Evolutionary conservation across 1,140 invertebrate genomes (phyloP), one percentile per base, ranked within the genome.

Genomic region (Bombus terrestris): DNA sequence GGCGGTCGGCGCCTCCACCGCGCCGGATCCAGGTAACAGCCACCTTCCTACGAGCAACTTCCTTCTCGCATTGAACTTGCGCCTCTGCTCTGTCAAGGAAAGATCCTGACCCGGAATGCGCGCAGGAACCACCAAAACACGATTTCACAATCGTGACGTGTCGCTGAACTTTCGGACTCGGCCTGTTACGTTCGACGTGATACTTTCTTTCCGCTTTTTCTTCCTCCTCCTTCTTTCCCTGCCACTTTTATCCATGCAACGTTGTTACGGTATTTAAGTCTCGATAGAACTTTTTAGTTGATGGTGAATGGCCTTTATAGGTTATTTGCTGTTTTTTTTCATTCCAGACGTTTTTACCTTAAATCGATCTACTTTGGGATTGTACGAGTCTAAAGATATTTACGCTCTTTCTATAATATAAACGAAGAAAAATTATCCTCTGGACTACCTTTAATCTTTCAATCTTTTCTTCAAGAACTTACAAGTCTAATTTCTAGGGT

Each of bases 31-130:
- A 81, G 43, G 66, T 53, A 69, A 83, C 62, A 32, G 53, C 76
- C 64, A 47, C 72, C 81, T 81, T 85, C 76, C 86, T 37, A 62
- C 78, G 59, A 47, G 64, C 66, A 1, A 80, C 73, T 91, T 85
- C 87, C 81, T 82, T 41, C 85, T 92, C 85, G 86, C 91, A 92
- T 92, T 92, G 92, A 92, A 92, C 92, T 91, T 92, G 91, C 69
- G 91, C 74, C 69, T 66, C 71, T 18, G 74, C 83, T 77, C 47
- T 53, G 47, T 53, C 86, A 66, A 69, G 82, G 78, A 62, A n/a
- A 62, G 28, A 90, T 90, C 81, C 86, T 90, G 88, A 90, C 88
- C 89, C 80, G 81, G 85, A 90, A 90, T 89, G 85, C 81, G 32
- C 59, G 3, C 57, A 71, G 57, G 85, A 78, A 76, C 85, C 53